These are phyloP conservation scores for Ypsolopha sequella DNA, from an alignment of 2,888 invertebrate genomes.

Conservation along the genomic window DNA sequence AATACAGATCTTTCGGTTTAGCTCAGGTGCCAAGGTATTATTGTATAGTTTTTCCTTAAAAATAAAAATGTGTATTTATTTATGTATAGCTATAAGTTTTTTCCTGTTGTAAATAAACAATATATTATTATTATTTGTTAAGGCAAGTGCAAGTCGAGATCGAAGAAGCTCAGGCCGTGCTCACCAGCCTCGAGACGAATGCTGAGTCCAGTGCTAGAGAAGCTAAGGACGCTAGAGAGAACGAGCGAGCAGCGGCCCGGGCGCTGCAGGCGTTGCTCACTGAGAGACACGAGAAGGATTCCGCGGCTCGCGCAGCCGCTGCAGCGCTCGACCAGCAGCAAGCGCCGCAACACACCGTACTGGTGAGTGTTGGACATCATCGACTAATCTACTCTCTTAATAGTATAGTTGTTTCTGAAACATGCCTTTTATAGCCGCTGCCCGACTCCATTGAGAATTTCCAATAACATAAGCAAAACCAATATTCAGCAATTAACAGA, in stretches of 20 bases:
- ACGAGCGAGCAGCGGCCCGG: conserved; percentile 36
- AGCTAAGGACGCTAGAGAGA: conserved; percentile 34
- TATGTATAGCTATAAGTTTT: no score
- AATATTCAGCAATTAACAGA: no score
- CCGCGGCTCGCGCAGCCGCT: conserved; percentile 31
- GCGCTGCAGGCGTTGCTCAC: conserved; percentile 36
- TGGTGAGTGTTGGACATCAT: conserved; percentile 21
- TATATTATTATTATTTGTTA: background rate
- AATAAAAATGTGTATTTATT: no score
- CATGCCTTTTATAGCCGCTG: no score
- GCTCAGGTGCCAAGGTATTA: no score
- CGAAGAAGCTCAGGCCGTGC: conserved; percentile 30
- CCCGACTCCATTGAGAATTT: no score
- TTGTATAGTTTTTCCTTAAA: no score
- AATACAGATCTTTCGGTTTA: no score
- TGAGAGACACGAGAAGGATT: conserved; percentile 28
- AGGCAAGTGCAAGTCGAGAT: conserved; percentile 43
- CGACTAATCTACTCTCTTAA: no score
- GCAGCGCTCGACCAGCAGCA: conserved; percentile 33
- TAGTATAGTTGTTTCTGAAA: no score
- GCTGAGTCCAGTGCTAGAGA: conserved; percentile 38
- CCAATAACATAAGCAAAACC: no score
- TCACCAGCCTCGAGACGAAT: conserved; percentile 28
- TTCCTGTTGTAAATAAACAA: no score
- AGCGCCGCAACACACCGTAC: conserved; percentile 36